Base-by-base conservation (phyloP, 2,113 vertebrate species). In the Alethe diademata region DNA sequence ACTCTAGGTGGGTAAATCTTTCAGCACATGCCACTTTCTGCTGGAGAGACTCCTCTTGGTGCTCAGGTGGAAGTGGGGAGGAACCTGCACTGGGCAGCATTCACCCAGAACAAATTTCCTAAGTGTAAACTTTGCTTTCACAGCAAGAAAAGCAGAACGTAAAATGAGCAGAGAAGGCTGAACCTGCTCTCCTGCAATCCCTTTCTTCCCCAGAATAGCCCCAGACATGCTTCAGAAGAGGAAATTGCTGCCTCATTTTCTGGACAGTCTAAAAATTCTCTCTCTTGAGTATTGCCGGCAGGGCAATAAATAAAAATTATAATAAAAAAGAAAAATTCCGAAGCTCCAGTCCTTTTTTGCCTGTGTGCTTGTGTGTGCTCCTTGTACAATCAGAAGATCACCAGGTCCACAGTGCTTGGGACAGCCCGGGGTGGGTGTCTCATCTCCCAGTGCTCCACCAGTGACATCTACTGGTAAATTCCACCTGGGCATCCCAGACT, bases 381-480 rank as follows among this genome's bases (percentile, higher is more conserved):
- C 36, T n/a, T 33, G n/a, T 15, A 62, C 11, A 36, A 48, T 8
- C 48, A 60, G 53, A 48, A 42, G 36, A 9, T 35, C 38, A 2
- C 7, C 29, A n/a, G 31, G 19, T 40, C 45, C 5, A 6, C 4
- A 10, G 11, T 38, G 70, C 42, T 67, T 47, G 1, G 19, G 86
- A 11, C 65, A 22, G 29, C 23, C 31, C 0, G 0, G 3, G 11
- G 10, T 31, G 35, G 28, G 8, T 26, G 29, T 61, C 11, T 25
- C 58, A 9, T 5, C 29, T 50, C 78, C 93, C 90, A 86, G 71
- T 94, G 93, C 85, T 94, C 71, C 95, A 73, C 64, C 90, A 92
- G 85, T 96, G 94, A 97, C 96, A 95, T 78, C 93, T 94, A 4
- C 95, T 80, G 94, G 95, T 24, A 86, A 61, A 48, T 24, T 23